Evolutionary conservation across 2,113 vertebrate species (phyloP), one percentile per base, ranked within the genome.

Genomic region (Engystomops pustulosus): DNA sequence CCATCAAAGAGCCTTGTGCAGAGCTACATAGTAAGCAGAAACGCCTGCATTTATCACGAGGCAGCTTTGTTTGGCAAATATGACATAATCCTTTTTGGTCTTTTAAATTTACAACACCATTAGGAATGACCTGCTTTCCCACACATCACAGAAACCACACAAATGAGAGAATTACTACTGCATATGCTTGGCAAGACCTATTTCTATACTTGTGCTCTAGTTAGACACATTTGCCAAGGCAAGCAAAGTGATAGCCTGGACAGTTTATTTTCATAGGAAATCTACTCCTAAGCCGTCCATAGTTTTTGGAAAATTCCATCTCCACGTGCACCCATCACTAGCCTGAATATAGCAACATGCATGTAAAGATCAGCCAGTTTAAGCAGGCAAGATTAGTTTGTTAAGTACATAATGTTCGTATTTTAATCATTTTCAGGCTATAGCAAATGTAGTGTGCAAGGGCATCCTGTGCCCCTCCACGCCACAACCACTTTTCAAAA

Each of bases 81-180:
- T 86, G 87, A 82, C 88, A 87, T 72, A 79, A 88, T 81, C 86
- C 83, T 87, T 88, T 83, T 30, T 87, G 89, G 89, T 88, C 79
- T 81, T 89, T 90, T 89, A 90, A 86, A 86, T 72, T 78, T 87
- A 89, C 58, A 87, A 32, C 84, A 85, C 86, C 88, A 88, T 90
- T 89, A 88, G 85, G 88, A 88, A 84, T 87, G 86, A 88, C 89
- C 83, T 85, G 58, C 87, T 90, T 90, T 91, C 90, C 89, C 89
- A 91, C 89, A 90, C 87, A 90, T 88, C 86, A 79, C 85, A 2
- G 77, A 76, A 85, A 88, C 86, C 83, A 67, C 71, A 67, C 76
- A 74, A 88, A 88, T 47, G 86, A 85, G 89, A 89, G 86, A 85
- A 90, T 84, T 83, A 87, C 76, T 23, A 45, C 36, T 72, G 27